These are phyloP conservation scores for Psix sp. DNA, from an alignment of 1,140 invertebrate species.

Conservation along the genomic window DNA sequence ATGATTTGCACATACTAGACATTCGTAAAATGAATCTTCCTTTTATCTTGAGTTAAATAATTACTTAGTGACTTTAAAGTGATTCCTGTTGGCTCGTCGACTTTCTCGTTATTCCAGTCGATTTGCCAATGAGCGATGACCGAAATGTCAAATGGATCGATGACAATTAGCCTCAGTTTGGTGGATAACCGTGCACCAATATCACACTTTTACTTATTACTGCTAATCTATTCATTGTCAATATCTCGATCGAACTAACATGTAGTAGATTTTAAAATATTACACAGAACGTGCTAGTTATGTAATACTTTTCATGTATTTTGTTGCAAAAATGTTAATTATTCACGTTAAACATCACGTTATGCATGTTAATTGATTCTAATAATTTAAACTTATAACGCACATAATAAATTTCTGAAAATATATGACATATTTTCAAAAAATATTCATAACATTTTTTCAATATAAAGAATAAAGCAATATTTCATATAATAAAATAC, in stretches of 20 bases:
- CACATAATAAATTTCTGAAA: too few relatives aligned
- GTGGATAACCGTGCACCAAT: conserved; percentile 13
- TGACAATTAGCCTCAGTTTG: conserved; percentile 30
- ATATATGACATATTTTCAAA: too few relatives aligned
- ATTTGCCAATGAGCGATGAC: conserved; percentile 36
- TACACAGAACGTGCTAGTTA: not conserved
- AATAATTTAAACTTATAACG: too few relatives aligned
- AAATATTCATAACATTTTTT: too few relatives aligned
- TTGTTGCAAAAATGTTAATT: too few relatives aligned
- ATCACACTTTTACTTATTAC: conserved; percentile 9
- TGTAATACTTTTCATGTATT: not conserved
- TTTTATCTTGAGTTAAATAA: not conserved
- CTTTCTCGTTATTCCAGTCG: conserved; percentile 44
- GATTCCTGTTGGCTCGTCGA: conserved; percentile 10
- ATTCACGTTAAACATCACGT: too few relatives aligned
- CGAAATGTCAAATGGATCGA: conserved; percentile 35
- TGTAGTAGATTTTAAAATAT: not conserved
- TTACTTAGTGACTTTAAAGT: conserved; percentile 3
- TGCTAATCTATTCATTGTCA: conserved; percentile 21
- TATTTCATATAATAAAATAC: too few relatives aligned
- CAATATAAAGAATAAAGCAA: too few relatives aligned
- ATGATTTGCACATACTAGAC: not conserved
- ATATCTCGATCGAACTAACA: conserved; percentile 25
- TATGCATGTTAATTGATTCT: too few relatives aligned
- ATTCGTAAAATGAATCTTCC: conserved; percentile 8